Base-by-base conservation (phyloP, 2,113 vertebrate genomes). In the Nothobranchius kuhntae region DNA sequence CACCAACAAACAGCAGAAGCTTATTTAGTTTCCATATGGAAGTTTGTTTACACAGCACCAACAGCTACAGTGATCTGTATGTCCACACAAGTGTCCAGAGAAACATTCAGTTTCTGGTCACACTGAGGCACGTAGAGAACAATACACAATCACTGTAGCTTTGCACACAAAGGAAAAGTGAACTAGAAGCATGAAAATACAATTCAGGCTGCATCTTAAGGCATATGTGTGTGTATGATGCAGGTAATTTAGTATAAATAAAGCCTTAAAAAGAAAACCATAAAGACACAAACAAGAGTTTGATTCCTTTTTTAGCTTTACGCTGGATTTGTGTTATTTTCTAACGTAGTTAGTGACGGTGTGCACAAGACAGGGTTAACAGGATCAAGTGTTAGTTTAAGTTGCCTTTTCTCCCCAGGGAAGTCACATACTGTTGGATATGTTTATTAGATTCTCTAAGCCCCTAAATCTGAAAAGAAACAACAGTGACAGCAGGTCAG, bases 381-480 rank as follows among this genome's bases (percentile, higher is more conserved):
- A 66, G 57, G 21, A 13, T 67, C 24, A 60, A 15, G 9, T 61
- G 68, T 72, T 73, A 81, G 62, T 79, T 77, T 24, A 56, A 4
- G 73, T 81, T 70, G 76, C 65, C 68, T 81, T 75, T 59, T 68
- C 35, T 84, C 64, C 72, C 59, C 61, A 40, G 9, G 80, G 85
- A 61, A 79, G 78, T 92, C 87, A 91, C 59, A 53, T 80, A 71
- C 86, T 72, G 54, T 65, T 80, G 73, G 87, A 70, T 58, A 74
- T 74, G 70, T 89, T 88, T 80, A 89, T 50, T 61, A 92, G 74
- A 82, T 61, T 86, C 73, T 83, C 88, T 85, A 93, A 87, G 71
- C 89, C 91, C 82, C 71, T 92, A 87, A 84, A 94, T 90, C 91
- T 94, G 91, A 85, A 91, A 92, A 70, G 79, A 75, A 66, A 79